Evolutionary conservation across 2,113 vertebrate species (phyloP).

Genomic region (Salvelinus sp.): DNA sequence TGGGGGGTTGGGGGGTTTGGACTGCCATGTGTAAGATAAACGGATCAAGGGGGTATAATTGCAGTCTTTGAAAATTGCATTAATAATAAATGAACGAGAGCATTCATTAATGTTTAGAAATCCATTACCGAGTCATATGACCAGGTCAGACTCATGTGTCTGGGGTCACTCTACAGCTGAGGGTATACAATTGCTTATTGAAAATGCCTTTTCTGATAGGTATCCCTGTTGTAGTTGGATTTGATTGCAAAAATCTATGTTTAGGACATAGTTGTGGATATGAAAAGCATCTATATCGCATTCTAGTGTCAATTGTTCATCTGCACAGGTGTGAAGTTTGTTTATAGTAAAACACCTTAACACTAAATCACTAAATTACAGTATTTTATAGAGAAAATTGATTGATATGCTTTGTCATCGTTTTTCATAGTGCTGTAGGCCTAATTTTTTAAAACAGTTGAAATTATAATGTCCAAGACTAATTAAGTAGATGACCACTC

Average conservation of each 20-base stretch:
- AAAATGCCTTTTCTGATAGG: background rate
- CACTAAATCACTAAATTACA: too few relatives aligned
- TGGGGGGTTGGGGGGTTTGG: background rate
- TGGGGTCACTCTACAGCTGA: background rate
- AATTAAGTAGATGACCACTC: too few relatives aligned
- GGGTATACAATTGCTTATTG: background rate
- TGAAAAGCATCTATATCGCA: background rate
- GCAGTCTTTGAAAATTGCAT: slow-evolving; percentile 1
- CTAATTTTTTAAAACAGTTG: too few relatives aligned
- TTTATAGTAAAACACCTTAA: too few relatives aligned
- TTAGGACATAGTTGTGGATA: background rate
- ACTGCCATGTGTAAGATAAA: background rate
- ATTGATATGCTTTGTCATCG: too few relatives aligned
- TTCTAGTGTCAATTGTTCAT: background rate
- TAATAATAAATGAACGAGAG: slow-evolving; percentile 10
- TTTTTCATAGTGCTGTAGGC: too few relatives aligned
- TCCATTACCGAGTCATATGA: slow-evolving; percentile 4
- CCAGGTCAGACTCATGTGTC: slow-evolving; percentile 14
- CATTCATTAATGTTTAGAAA: slow-evolving; percentile 10
- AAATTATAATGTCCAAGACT: too few relatives aligned
- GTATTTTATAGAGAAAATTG: too few relatives aligned
- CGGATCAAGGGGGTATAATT: background rate
- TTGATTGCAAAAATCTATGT: background rate
- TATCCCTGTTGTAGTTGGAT: background rate
- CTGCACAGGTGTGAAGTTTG: background rate